Evolutionary conservation across 2,888 invertebrate genomes (phyloP).

Genomic region (Abrostola triplasia): DNA sequence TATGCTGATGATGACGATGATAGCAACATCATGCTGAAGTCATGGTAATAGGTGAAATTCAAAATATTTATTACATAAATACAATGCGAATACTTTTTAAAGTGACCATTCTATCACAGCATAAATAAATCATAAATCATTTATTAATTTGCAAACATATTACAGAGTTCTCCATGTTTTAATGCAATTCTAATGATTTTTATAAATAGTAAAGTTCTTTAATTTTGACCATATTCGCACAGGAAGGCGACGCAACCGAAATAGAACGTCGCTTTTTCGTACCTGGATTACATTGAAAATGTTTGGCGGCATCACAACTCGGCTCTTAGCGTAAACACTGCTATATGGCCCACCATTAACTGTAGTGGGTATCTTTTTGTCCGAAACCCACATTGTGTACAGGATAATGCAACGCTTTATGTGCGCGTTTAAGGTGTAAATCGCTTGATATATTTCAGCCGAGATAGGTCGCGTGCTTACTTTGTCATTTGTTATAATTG

Average conservation of each 20-base stretch:
- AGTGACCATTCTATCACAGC: too few relatives aligned
- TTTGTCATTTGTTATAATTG: slow-evolving; percentile 46
- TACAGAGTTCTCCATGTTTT: too few relatives aligned
- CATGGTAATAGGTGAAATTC: too few relatives aligned
- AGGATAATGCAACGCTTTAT: slow-evolving; percentile 69
- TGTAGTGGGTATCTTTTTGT: slow-evolving; percentile 70
- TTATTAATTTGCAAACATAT: too few relatives aligned
- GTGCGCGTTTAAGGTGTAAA: slow-evolving; percentile 63
- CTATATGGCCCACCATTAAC: slow-evolving; percentile 71
- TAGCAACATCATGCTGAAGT: too few relatives aligned
- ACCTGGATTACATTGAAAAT: slow-evolving; percentile 48
- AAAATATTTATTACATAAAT: too few relatives aligned
- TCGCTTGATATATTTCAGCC: slow-evolving; percentile 62
- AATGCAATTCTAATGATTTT: too few relatives aligned
- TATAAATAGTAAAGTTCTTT: background rate
- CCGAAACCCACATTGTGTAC: slow-evolving; percentile 63
- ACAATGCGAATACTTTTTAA: too few relatives aligned
- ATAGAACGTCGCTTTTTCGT: slow-evolving; percentile 19
- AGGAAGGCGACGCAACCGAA: background rate
- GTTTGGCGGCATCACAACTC: slow-evolving; percentile 62
- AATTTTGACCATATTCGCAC: too few relatives aligned
- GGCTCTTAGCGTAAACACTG: slow-evolving; percentile 69
- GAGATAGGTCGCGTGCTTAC: slow-evolving; percentile 34
- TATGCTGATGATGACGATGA: too few relatives aligned
- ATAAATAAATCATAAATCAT: too few relatives aligned